These are phyloP conservation scores for Solea solea DNA, from an alignment of 2,113 vertebrate genomes.

Conservation along the genomic window DNA sequence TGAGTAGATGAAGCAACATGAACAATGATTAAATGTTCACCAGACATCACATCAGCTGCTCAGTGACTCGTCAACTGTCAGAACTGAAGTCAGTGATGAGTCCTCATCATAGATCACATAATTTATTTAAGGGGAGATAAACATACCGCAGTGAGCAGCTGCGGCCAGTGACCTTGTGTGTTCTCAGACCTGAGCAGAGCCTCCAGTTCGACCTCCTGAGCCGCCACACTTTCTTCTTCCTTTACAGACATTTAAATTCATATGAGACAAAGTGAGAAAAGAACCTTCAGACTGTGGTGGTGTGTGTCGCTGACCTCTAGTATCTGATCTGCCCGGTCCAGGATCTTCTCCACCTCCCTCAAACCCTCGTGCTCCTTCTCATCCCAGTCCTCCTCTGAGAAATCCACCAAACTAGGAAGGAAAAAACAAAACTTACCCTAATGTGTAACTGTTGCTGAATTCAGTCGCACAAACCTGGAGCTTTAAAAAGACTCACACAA, in stretches of 20 bases:
- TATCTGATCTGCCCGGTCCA: constrained; percentile 73
- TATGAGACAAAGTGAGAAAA: not conserved
- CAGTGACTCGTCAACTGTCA: too few relatives aligned
- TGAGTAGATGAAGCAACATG: constrained; percentile 4
- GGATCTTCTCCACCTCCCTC: constrained; percentile 69
- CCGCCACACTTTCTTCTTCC: constrained; percentile 80
- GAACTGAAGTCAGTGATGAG: too few relatives aligned
- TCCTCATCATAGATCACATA: too few relatives aligned
- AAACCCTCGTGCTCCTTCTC: constrained; percentile 77
- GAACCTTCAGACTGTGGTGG: not conserved
- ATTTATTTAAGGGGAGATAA: too few relatives aligned
- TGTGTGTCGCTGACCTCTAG: constrained; percentile 64
- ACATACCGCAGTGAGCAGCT: too few relatives aligned
- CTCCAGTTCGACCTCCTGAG: constrained; percentile 77
- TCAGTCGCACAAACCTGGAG: too few relatives aligned
- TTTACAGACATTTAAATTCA: constrained; percentile 16
- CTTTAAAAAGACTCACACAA: too few relatives aligned
- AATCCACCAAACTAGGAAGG: constrained; percentile 22
- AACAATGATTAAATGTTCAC: not conserved
- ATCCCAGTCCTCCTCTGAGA: constrained; percentile 72
- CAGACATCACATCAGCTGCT: too few relatives aligned
- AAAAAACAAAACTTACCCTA: not conserved
- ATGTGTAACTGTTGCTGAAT: too few relatives aligned
- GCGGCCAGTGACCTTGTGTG: constrained; percentile 32
- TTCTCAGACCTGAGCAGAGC: constrained; percentile 63